Base-by-base conservation (phyloP, 2,888 invertebrate genomes). In the Folsomia manolachei region DNA sequence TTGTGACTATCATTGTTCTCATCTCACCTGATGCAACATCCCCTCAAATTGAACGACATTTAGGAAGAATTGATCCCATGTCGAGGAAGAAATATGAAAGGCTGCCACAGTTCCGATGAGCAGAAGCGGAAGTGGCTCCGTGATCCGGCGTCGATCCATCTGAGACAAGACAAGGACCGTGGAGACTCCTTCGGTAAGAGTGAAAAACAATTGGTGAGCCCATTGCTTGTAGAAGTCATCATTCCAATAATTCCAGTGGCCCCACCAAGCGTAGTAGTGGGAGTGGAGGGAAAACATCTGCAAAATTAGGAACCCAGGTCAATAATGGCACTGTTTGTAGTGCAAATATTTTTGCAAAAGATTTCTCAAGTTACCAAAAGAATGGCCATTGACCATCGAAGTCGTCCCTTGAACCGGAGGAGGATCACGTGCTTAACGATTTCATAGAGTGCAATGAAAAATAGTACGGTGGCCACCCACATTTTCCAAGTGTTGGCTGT, bases 221-320 rank as follows among this genome's bases (percentile, higher is more conserved):
- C 89, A 89, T 81, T 89, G 89, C 27, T 86, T 86, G 82, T 89
- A 89, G 81, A 88, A 89, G 14, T 53, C 67, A 25, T 67, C 89
- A 79, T 90, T 90, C 86, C 88, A 89, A 81, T 89, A 89, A 83
- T 90, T 90, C 70, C 89, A 86, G 78, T 88, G 89, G 62, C 87
- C 87, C 89, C 89, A 90, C 83, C 89, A 89, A 1, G 88, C 87
- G 80, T 89, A 90, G 81, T 89, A 89, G 80, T 89, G 88, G 7
- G 89, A 88, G 82, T 89, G 89, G 78, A 89, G 84, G 24, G 88
- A 88, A 24, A 87, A 84, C 51, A 85, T 4, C 39, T 39, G 14
- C 39, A 39, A 4, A 39, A 39, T 4, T 39, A 39, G 14, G 39
- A n/a, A n/a, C n/a, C n/a, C n/a, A n/a, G n/a, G n/a, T n/a, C n/a